These are phyloP conservation scores for Temnothorax nylanderi DNA, from an alignment of 1,140 invertebrate genomes.

Conservation along the genomic window DNA sequence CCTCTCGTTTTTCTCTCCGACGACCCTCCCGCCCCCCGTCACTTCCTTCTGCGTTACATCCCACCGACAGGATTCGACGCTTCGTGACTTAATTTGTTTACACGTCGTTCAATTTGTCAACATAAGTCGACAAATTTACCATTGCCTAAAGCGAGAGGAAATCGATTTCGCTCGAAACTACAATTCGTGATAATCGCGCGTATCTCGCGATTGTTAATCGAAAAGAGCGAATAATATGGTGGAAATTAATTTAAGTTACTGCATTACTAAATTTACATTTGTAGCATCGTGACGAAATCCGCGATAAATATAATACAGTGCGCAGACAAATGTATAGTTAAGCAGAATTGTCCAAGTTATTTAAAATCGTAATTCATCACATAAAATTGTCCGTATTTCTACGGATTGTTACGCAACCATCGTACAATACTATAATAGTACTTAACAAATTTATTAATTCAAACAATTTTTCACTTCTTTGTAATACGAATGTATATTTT, in stretches of 20 bases:
- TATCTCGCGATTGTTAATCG: background rate
- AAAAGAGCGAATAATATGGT: background rate
- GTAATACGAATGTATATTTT: too few relatives aligned
- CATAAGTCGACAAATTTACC: conserved; percentile 74
- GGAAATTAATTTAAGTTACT: conserved; percentile 38
- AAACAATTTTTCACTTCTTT: too few relatives aligned
- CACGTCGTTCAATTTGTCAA: conserved; percentile 69
- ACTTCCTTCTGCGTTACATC: conserved; percentile 24
- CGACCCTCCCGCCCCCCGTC: background rate
- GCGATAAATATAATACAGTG: background rate
- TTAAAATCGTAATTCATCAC: background rate
- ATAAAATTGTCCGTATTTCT: background rate
- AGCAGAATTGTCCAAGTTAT: background rate
- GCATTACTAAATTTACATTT: background rate
- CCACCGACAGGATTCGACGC: conserved; percentile 37
- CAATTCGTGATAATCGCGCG: conserved; percentile 23
- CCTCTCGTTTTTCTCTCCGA: conserved; percentile 33
- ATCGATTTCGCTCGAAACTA: conserved; percentile 49
- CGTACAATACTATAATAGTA: background rate
- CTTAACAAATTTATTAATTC: too few relatives aligned
- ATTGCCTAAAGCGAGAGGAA: conserved; percentile 43
- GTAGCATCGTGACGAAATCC: background rate
- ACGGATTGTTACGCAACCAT: background rate
- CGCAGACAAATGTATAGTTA: background rate
- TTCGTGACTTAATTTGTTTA: conserved; percentile 72